Base-by-base conservation (phyloP, 2,888 invertebrate genomes). In the Alentia gelatinosa region DNA sequence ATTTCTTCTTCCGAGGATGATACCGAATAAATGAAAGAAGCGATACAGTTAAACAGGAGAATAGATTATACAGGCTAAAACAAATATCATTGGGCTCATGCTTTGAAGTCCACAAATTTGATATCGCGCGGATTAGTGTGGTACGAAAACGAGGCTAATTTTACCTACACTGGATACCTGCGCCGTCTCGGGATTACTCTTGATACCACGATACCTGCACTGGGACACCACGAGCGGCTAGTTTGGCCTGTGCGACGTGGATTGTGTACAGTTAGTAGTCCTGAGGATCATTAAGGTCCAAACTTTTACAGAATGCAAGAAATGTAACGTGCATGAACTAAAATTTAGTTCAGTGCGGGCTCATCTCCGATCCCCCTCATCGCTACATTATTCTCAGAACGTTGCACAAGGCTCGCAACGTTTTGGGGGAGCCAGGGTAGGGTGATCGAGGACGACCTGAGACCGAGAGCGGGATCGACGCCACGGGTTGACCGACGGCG, bases 241-340 rank as follows among this genome's bases (percentile, higher is more conserved):
- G 56, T 56, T n/a, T n/a, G 56, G 56, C n/a, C 56, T 19, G 56
- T 56, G 56, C 56, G 68, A 68, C 68, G 68, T 68, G 68, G 68
- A 68, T 26, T 68, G 68, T 68, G 68, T 68, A 68, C 68, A 4
- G 30, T 68, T 19, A 12, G 26, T 68, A 26, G 68, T 5, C 68
- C 56, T 12, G 3, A n/a, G 56, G 30, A n/a, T 9, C n/a, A 68
- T 68, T 68, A 30, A 56, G 68, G 30, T 30, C 30, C 12, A 68
- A 68, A 68, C 12, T 68, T 68, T 68, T 30, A 30, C 1, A 26
- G 30, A 26, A 68, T 68, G 68, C 15, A 4, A 26, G 30, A 30
- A 3, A 68, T 68, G 30, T 56, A 3, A 56, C n/a, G 56, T 56
- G 56, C 56, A 9, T 56, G 1, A n/a, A 1, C 12, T 56, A 15